Conservation (phyloP, 2,113 vertebrate species). For the Gavia stellata region DNA sequence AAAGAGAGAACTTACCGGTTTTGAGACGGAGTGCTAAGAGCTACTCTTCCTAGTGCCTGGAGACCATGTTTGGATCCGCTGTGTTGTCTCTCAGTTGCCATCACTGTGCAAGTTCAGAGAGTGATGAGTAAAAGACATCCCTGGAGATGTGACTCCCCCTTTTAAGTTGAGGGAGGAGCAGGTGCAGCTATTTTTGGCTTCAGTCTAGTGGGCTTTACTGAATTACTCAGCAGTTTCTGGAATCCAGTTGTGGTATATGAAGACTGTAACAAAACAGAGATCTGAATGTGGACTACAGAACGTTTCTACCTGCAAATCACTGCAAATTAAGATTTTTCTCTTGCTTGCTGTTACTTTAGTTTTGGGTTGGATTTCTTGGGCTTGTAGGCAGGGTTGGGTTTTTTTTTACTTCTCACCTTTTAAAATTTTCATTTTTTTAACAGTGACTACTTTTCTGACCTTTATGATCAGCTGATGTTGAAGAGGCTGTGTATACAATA, state of each 20-base stretch:
- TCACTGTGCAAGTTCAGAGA: background rate
- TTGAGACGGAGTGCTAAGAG: background rate
- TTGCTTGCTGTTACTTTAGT: background rate
- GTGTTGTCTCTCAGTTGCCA: background rate
- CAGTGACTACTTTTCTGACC: background rate
- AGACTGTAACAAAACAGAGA: background rate
- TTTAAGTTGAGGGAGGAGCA: background rate
- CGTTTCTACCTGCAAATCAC: background rate
- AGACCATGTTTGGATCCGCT: background rate
- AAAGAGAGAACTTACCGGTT: background rate
- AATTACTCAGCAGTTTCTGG: background rate
- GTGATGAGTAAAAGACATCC: background rate
- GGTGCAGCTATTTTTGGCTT: background rate
- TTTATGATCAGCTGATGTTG: background rate
- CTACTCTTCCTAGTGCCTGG: background rate
- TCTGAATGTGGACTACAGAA: background rate
- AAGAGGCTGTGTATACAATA: background rate
- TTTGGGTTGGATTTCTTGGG: background rate
- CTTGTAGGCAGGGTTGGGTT: background rate
- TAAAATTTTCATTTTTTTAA: background rate
- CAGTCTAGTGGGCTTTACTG: background rate
- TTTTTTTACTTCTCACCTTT: background rate
- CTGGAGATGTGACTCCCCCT: background rate
- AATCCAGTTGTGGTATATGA: background rate
- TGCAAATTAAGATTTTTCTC: background rate